Conservation (phyloP, 2,888 invertebrate species). For the Conops quadrifasciatus region DNA sequence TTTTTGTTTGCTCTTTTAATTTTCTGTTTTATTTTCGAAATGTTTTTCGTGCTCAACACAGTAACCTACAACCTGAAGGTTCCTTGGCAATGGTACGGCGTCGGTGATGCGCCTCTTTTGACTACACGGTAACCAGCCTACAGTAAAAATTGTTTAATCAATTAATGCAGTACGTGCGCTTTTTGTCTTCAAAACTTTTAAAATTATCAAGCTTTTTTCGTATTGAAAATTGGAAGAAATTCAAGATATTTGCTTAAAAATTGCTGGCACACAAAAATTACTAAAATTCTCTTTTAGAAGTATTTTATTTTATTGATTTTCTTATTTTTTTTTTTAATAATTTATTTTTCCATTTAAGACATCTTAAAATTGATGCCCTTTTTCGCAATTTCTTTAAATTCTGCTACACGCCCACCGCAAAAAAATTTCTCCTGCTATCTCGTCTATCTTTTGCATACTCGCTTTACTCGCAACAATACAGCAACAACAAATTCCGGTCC, state of each 20-base stretch:
- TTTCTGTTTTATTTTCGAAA: background rate
- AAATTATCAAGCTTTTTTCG: background rate
- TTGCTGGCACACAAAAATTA: too few relatives aligned
- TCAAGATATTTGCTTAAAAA: too few relatives aligned
- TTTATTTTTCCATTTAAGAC: too few relatives aligned
- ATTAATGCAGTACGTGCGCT: constrained; percentile 49
- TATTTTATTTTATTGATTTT: too few relatives aligned
- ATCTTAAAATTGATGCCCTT: too few relatives aligned
- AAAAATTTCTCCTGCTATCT: too few relatives aligned
- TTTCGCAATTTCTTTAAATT: too few relatives aligned
- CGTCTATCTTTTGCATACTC: too few relatives aligned
- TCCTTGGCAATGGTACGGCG: constrained; percentile 8
- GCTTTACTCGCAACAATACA: too few relatives aligned
- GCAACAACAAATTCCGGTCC: constrained; percentile 1
- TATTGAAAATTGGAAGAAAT: background rate
- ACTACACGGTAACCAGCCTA: constrained; percentile 42
- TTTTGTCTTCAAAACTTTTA: background rate
- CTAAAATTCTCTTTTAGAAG: too few relatives aligned
- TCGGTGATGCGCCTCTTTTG: background rate
- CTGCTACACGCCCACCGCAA: too few relatives aligned
- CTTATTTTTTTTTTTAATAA: too few relatives aligned
- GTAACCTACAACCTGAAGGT: constrained; percentile 21
- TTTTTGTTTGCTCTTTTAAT: background rate
- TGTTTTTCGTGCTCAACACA: constrained; percentile 12
- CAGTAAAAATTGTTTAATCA: constrained; percentile 56